Conservation (phyloP, 2,888 invertebrate species). For the Brachypalpus laphriformis region DNA sequence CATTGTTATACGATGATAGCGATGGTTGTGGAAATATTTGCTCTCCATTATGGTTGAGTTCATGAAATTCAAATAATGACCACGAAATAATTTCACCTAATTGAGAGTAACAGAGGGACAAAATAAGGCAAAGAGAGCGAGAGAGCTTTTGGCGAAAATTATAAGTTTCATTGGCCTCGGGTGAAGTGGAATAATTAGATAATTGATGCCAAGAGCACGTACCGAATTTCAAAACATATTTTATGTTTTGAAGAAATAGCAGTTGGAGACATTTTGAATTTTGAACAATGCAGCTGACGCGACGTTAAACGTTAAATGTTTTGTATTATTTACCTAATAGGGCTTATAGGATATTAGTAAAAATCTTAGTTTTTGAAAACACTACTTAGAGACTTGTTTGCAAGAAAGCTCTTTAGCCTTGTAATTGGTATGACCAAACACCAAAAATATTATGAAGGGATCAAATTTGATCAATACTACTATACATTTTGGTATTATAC, state of each 20-base stretch:
- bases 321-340: no score
- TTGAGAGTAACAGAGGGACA: background rate
- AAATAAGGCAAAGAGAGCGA: background rate
- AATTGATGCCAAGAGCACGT: background rate
- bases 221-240: background rate
- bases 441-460: no score
- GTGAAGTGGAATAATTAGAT: background rate
- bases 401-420: no score
- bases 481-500: no score
- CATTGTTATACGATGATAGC: background rate
- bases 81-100: slow-evolving; percentile 21
- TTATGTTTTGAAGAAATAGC: background rate
- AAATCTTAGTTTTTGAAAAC: no score
- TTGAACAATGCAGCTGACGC: background rate
- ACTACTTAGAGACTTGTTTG: no score
- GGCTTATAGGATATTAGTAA: no score
- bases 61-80: slow-evolving; percentile 34
- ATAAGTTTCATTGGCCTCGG: background rate
- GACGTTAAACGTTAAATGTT: no score
- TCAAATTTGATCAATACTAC: no score
- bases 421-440: no score
- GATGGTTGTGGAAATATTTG: slow-evolving; percentile 36
- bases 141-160: no score
- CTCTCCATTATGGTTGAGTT: slow-evolving; percentile 21
- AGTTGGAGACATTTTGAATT: background rate